Evolutionary conservation across 1,140 invertebrate genomes (phyloP), one percentile per base, ranked within the genome.

Genomic region (Metaphire vulgaris): DNA sequence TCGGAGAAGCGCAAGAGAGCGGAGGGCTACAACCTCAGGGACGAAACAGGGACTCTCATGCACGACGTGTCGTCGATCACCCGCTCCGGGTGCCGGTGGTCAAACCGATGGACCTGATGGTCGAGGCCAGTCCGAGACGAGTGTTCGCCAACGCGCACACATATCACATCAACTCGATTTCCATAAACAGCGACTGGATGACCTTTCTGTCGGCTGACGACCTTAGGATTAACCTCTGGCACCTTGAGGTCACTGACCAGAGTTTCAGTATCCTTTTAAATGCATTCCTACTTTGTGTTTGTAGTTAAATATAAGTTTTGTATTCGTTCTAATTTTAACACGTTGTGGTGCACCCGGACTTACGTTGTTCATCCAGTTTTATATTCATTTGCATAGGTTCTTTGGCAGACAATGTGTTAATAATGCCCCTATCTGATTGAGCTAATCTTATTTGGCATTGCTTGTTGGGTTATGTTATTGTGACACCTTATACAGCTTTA

Each of bases 131-230:
- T 76, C 95, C 96, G 90, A 89, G 97, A 80, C 90, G 97, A 86
- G 97, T 99, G 88, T 99, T 98, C 88, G 95, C 96, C 81, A 99
- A 99, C 90, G 97, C 97, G 82, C 97, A 99, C 89, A 99, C 97
- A 74, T 99, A 99, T 88, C 97, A 99, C 89, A 99, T 99, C 87
- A 99, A 99, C 89, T 98, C 96, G 83, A 99, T 99, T 88, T 97
- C 95, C 81, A 92, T 99, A 80, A 99, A 99, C 88, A 97, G 95
- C 81, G 97, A 99, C 88, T 96, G 98, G 88, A 97, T 99, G 88
- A 99, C 97, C 31, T 99, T 98, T 88, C 89, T 99, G 81, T 99
- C 96, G 77, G 97, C 97, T 78, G 97, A 99, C 89, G 97, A 99
- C 88, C 90, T 99, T 73, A 91, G 97, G 83, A 97, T 99, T 84